phyloP scores from a whole-genome alignment of 2,888 invertebrate species.

The Eilema griseolum region DNA sequence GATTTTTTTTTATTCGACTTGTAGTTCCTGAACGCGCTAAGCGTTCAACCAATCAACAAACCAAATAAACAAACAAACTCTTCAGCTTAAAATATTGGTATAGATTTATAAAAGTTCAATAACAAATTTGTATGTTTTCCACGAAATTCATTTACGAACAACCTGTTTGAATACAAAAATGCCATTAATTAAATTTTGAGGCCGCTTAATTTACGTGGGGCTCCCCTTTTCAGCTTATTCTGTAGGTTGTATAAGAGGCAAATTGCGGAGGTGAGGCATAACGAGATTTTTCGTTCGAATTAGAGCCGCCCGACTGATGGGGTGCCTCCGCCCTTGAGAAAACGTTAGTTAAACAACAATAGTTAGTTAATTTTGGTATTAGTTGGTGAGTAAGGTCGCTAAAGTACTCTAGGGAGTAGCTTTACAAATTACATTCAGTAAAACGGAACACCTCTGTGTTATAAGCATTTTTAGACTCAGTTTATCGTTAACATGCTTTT shows the following conservation, averaged over 20 bases:
- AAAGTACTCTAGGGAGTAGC: neutral
- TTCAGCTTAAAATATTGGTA: neutral
- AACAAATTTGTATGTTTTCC: constrained; percentile 4
- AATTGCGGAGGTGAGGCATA: constrained; percentile 3
- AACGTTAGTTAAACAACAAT: neutral
- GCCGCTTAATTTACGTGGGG: constrained; percentile 1
- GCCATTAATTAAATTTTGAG: constrained; percentile 18
- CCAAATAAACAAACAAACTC: too few species aligned
- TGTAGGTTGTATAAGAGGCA: neutral
- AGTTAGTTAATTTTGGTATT: neutral
- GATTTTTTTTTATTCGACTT: too few species aligned
- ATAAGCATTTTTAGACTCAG: neutral
- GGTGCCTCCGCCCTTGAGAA: neutral
- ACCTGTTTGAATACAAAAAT: constrained; percentile 8
- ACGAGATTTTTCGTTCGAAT: neutral
- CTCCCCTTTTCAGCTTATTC: neutral
- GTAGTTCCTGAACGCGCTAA: too few species aligned
- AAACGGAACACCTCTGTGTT: neutral
- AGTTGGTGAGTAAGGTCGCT: neutral
- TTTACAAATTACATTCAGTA: neutral
- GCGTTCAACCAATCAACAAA: too few species aligned
- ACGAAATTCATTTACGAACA: constrained; percentile 3
- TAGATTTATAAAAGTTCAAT: neutral
- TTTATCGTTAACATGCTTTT: neutral
- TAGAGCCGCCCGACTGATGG: neutral